Evolutionary conservation across 1,140 invertebrate species (phyloP), one percentile per base, ranked within the genome.

Genomic region (Diachasmimorpha longicaudata): DNA sequence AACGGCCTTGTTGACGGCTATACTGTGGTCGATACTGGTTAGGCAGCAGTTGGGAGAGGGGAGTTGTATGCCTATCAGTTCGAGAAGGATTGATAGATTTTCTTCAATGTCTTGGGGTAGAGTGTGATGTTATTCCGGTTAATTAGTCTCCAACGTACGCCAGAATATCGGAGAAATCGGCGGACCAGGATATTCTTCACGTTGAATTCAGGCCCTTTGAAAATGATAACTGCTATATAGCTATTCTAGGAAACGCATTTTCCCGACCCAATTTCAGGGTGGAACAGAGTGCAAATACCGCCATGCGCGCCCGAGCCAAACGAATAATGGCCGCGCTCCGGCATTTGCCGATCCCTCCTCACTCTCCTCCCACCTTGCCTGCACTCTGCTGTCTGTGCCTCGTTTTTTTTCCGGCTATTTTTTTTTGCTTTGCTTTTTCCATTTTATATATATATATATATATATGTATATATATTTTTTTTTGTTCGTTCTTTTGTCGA

Each of bases 11-110:
- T 48, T 37, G 70, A 48, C 14, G 44, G 46, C 70, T 46, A 5
- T 8, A 14, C 25, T 31, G 23, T 68, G 58, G 71, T 74, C 76
- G 73, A 69, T 71, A 75, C 55, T 31, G 63, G 48, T 52, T 52
- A 13, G 48, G n/a, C 48, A n/a, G 48, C 16, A 6, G 48, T 10
- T 46, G 44, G 2, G 2, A 14, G 48, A 52, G 14, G 16, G 14
- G n/a, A 52, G 48, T 9, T 19, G 39, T 4, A 42, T 13, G 9
- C 9, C 39, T 42, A 42, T 42, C 39, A 42, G 39, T 9, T 42
- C 39, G 11, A 42, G 39, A 9, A 42, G 39, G 39, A 42, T 42
- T 42, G 39, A 42, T 42, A 42, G 39, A 42, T 42, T 42, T 42
- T 10, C 4, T 42, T 9, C 39, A 42, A 13, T 42, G 9, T 42